A percentile compares a stretch with the other conserved stretches of the same genome.
phyloP scores from a whole-genome alignment of 1,140 invertebrate species.

The Carcinoscorpius rotundicauda region DNA sequence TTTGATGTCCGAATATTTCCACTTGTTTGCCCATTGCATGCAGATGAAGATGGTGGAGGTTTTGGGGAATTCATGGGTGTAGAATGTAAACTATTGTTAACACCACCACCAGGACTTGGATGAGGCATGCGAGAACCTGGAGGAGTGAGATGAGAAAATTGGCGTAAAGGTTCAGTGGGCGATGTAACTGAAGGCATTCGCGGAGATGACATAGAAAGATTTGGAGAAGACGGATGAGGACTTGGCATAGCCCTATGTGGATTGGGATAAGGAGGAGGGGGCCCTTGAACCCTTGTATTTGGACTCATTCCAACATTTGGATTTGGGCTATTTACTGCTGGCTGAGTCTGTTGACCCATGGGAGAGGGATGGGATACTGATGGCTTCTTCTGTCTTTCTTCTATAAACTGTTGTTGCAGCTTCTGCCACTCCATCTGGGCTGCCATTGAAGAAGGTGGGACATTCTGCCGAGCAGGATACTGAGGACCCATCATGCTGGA shows the following conservation, averaged over 20 bases:
- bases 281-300: conserved; percentile 51
- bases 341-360: conserved; percentile 15
- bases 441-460: conserved; percentile 22
- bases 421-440: conserved; percentile 59
- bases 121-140: conserved; percentile 35
- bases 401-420: conserved; percentile 46
- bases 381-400: conserved; percentile 24
- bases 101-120: conserved; percentile 44
- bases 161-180: conserved; percentile 45
- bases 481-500: conserved; percentile 28
- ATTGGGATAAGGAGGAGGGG: conserved; percentile 61
- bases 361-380: neutral
- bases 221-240: conserved; percentile 28
- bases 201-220: conserved; percentile 29
- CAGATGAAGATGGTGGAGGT: conserved; percentile 3
- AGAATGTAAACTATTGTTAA: conserved; percentile 17
- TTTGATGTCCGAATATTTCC: conserved; percentile 5
- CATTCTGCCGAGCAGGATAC: conserved; percentile 22
- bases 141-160: conserved; percentile 26
- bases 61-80: conserved; percentile 19
- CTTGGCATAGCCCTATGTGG: conserved; percentile 63
- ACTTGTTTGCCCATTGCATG: too few relatives aligned
- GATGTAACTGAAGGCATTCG: conserved; percentile 56
- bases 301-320: conserved; percentile 27
- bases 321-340: conserved; percentile 21